Percentiles rank a stretch among this genome's conserved stretches.
Conservation (phyloP, 2,797 vertebrate genomes). For the Pseudochirops corinnae region DNA sequence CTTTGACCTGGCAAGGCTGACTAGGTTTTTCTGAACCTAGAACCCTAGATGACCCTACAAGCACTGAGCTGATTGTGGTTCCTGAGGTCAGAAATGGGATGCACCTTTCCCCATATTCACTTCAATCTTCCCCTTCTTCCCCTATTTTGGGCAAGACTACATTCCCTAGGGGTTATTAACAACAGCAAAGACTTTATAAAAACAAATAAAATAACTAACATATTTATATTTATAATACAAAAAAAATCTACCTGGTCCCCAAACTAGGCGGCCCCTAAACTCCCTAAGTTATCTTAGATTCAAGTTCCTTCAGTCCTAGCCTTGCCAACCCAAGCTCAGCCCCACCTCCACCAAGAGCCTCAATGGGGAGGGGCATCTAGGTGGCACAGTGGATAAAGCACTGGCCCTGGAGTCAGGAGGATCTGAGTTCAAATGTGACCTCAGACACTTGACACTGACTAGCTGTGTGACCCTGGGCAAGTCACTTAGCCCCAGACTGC, state of each 20-base stretch:
- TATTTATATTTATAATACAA: background rate
- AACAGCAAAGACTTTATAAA: background rate
- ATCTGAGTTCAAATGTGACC: no score
- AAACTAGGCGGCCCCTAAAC: background rate
- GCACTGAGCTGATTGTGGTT: background rate
- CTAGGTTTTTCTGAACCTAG: background rate
- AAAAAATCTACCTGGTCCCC: background rate
- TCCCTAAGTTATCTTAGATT: background rate
- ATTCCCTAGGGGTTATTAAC: background rate
- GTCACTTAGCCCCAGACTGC: no score
- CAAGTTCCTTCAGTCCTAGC: background rate
- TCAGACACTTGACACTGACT: no score
- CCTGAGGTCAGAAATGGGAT: background rate
- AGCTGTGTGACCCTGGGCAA: no score
- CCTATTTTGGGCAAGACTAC: background rate
- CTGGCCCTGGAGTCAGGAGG: no score
- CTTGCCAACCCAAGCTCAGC: background rate
- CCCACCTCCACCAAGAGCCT: no score
- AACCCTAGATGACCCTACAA: background rate
- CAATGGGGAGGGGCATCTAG: background rate
- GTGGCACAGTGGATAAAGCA: no score
- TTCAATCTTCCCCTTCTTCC: background rate
- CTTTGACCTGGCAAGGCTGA: background rate
- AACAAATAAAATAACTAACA: background rate
- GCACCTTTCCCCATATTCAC: background rate